phyloP scores from a whole-genome alignment of 2,797 vertebrate genomes.

The Danio tinwini region DNA sequence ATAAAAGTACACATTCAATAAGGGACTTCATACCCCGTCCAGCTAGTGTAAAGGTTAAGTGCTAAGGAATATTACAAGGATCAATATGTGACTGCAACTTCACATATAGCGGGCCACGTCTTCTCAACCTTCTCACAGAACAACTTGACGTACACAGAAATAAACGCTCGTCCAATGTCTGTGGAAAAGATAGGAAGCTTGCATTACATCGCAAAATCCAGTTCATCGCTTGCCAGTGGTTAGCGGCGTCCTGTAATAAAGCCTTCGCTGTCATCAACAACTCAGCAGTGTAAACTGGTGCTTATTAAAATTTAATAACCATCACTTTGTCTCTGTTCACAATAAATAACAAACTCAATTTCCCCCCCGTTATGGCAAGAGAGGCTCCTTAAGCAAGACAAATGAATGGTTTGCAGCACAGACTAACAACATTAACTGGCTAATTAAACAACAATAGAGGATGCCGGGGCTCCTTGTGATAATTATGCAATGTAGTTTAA shows the following conservation, averaged over 20 bases:
- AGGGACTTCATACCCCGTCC: slow-evolving; percentile 82
- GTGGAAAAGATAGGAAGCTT: slow-evolving; percentile 48
- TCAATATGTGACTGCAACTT: slow-evolving; percentile 84
- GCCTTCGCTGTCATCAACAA: slow-evolving; percentile 59
- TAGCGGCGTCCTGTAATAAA: slow-evolving; percentile 47
- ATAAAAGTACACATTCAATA: slow-evolving; percentile 88
- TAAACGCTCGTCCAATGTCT: slow-evolving; percentile 40
- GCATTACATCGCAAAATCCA: slow-evolving; percentile 26
- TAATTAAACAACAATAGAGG: slow-evolving; percentile 84
- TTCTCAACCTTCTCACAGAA: slow-evolving; percentile 58
- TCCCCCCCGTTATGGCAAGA: slow-evolving; percentile 72
- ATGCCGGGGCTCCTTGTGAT: slow-evolving; percentile 72
- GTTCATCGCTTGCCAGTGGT: slow-evolving; percentile 31
- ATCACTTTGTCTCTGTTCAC: slow-evolving; percentile 69
- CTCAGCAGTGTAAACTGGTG: slow-evolving; percentile 65
- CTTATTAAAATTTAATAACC: slow-evolving; percentile 80
- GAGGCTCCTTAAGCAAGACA: slow-evolving; percentile 83
- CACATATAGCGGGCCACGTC: slow-evolving; percentile 69
- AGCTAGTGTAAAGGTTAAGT: slow-evolving; percentile 87
- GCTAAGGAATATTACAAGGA: slow-evolving; percentile 81
- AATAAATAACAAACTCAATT: slow-evolving; percentile 82
- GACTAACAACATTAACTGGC: slow-evolving; percentile 84
- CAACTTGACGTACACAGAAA: slow-evolving; percentile 71
- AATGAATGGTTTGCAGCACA: slow-evolving; percentile 80
- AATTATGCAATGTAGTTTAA: slow-evolving; percentile 77